Conservation (phyloP, 1,140 invertebrate genomes). For the Leptinotarsa texana region DNA sequence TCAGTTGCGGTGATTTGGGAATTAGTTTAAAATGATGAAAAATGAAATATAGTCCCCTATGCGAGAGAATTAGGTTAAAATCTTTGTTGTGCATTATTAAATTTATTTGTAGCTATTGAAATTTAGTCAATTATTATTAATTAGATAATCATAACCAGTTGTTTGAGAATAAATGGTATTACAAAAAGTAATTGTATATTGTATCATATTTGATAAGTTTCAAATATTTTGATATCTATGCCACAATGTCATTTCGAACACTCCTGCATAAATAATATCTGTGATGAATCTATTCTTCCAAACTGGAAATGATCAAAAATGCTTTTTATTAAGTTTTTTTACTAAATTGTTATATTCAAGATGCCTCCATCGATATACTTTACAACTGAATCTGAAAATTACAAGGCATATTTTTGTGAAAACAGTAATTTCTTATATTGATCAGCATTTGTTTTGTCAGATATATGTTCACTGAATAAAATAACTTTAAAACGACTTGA, state of each 20-base stretch:
- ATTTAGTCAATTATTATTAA: neutral
- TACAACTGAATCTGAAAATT: neutral
- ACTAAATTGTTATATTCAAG: neutral
- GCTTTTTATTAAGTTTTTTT: neutral
- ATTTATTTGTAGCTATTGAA: neutral
- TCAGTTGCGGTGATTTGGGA: too few species aligned
- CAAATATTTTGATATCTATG: too few species aligned
- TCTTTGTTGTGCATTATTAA: neutral
- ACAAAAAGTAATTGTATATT: too few species aligned
- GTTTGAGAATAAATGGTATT: too few species aligned
- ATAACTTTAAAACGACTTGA: neutral
- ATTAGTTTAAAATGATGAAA: too few species aligned
- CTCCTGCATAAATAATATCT: neutral
- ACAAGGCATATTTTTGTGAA: constrained; percentile 1
- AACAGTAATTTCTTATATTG: neutral
- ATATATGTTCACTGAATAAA: neutral
- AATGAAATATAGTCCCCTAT: neutral
- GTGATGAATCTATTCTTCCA: neutral
- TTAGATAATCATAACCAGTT: too few species aligned
- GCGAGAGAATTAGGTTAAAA: neutral
- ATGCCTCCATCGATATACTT: neutral
- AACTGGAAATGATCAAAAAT: neutral
- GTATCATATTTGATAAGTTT: too few species aligned
- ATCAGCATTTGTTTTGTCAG: neutral
- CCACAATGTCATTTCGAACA: too few species aligned